Base-by-base conservation (phyloP, 2,797 vertebrate genomes). In the Pangasius larnaudii region DNA sequence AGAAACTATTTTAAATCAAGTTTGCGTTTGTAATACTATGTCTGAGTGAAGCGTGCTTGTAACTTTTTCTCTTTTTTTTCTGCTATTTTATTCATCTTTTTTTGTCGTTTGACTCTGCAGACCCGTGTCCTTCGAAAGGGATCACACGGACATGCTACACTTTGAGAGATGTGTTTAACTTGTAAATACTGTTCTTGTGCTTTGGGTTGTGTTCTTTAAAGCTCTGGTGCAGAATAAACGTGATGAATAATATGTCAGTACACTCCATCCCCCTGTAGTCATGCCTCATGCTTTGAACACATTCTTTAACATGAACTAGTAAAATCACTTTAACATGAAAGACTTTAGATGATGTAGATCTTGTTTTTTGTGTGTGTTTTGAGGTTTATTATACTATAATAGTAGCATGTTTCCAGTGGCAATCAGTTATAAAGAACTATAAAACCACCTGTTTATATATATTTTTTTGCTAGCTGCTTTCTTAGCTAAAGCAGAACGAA, bases 111-210 rank as follows among this genome's bases (percentile, higher is more conserved):
- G 81, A 89, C 89, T 92, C 75, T 80, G 86, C 91, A 94, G 94
- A 94, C 93, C 93, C 94, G 94, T 96, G 96, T 96, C 95, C 96
- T 67, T 33, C 0, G 27, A 11, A 13, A 69, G 81, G 42, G 18
- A 94, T 9, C 36, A 94, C 93, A 95, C 95, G 95, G 95, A 96
- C 95, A 94, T 94, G 90, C 96, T 92, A 95, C 95, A 90, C 93
- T 93, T 93, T 94, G 91, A 95, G 93, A 92, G 93, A 94, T 91
- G 79, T 95, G 92, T 97, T 93, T 91, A 93, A 90, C 95, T 95
- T 98, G 97, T 98, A 98, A 97, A 98, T 98, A 97, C 93, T 88
- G 87, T 90, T 96, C 96, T 97, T 63, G 56, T 87, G 82, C 79
- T 88, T 84, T 78, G 22, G 22, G 49, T 72, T 95, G 93, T 95